Base-by-base conservation (phyloP, 2,113 vertebrate genomes). In the Varanus komodoensis region DNA sequence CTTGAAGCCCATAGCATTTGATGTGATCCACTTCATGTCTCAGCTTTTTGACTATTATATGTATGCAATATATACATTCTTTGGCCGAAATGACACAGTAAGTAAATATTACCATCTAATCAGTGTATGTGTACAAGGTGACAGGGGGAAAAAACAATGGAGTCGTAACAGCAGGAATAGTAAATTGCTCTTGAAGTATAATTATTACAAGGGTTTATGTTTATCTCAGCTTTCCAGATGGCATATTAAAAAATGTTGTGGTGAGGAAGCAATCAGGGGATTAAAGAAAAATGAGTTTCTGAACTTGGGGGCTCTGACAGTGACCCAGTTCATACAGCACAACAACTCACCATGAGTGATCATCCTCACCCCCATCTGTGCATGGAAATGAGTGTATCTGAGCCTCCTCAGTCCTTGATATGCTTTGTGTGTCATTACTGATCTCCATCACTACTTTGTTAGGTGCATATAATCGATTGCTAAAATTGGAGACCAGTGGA, bases 21-120 rank as follows among this genome's bases (percentile, higher is more conserved):
- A 99, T 92, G 99, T 99, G 94, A 99, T 99, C 94, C 99, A 99
- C 97, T 99, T 99, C 91, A 98, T 99, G 96, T 99, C 99, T 0
- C 99, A 99, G 96, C 98, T 99, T 67, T 99, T 99, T 82, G 99
- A 99, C 96, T 99, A 99, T 95, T 99, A 99, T 95, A 97, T 99
- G 92, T 99, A 99, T 64, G 98, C 99, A 1, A 98, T 99, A 82
- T 99, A 99, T 96, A 98, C 98, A 0, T 99, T 99, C 96, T 99
- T 99, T 95, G 99, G 99, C 92, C 98, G 99, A 92, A 99, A 99
- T 86, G 98, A 99, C 95, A 98, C 98, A 97, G 99, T 99, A 98
- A 90, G 97, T 97, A 61, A 82, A 82, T 78, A 38, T 80, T 14
- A 8, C 68, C 71, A 77, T 90, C 91, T 38, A 85, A 38, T 54